These are phyloP conservation scores for Tipula lateralis DNA, from an alignment of 2,888 invertebrate species.

Conservation along the genomic window DNA sequence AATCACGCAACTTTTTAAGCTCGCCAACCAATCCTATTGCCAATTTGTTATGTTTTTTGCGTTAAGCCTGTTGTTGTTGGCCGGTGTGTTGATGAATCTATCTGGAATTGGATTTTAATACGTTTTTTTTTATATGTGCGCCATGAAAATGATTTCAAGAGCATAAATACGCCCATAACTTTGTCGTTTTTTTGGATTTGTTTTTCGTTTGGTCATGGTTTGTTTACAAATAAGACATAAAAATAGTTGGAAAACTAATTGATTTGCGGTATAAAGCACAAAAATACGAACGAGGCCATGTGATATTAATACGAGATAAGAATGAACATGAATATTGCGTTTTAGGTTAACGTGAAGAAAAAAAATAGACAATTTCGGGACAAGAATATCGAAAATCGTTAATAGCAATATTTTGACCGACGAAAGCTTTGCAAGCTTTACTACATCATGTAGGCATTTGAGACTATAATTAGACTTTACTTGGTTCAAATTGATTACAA, in stretches of 20 bases:
- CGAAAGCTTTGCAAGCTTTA: too few species aligned
- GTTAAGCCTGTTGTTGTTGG: neutral
- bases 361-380: too few species aligned
- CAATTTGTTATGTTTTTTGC: neutral
- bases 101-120: neutral
- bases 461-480: too few species aligned
- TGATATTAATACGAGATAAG: neutral
- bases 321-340: neutral
- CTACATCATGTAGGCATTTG: too few species aligned
- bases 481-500: too few species aligned
- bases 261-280: neutral
- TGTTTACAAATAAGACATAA: neutral
- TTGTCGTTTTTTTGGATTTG: neutral
- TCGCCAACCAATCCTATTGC: neutral
- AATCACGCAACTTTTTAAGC: neutral
- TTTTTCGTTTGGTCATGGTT: neutral
- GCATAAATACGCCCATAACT: neutral
- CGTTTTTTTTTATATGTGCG: neutral
- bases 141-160: neutral
- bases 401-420: too few species aligned
- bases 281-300: neutral
- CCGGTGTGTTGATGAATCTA: neutral
- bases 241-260: neutral
- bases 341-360: neutral
- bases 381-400: too few species aligned